These are phyloP conservation scores for Oxytorus armatus DNA, from an alignment of 2,888 invertebrate species.

Conservation along the genomic window DNA sequence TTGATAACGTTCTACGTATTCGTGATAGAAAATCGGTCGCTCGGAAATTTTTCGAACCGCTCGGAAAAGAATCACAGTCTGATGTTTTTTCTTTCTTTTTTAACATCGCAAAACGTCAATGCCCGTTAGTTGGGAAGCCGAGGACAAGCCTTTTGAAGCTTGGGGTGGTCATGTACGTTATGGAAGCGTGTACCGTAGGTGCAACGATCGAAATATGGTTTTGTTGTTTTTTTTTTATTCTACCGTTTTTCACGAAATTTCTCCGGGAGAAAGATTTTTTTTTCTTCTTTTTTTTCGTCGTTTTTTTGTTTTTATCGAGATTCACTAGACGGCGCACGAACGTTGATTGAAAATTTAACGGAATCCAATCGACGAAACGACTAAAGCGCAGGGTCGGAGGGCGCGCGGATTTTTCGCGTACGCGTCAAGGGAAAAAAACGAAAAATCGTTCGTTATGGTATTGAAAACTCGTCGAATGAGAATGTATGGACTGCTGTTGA, in stretches of 20 bases:
- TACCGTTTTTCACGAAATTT: slow-evolving; percentile 76
- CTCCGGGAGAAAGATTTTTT: slow-evolving; percentile 54
- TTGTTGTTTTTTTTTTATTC: slow-evolving; percentile 72
- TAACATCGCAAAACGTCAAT: background rate
- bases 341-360: slow-evolving; percentile 74
- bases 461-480: no score
- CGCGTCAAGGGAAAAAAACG: slow-evolving; percentile 18
- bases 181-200: slow-evolving; percentile 69
- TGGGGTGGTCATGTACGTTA: slow-evolving; percentile 68
- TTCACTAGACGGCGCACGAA: slow-evolving; percentile 54
- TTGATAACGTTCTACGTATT: background rate
- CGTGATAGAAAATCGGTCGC: background rate
- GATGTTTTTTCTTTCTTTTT: background rate
- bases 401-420: background rate
- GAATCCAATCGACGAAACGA: slow-evolving; percentile 33
- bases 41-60: background rate
- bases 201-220: slow-evolving; percentile 61
- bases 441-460: slow-evolving; percentile 23
- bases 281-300: slow-evolving; percentile 17
- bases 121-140: background rate
- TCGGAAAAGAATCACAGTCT: no score
- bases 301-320: slow-evolving; percentile 32
- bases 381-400: slow-evolving; percentile 5
- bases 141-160: slow-evolving; percentile 71
- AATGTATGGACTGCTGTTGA: no score